Conservation (phyloP, 2,113 vertebrate species). For the Eulemur rufifrons region DNA sequence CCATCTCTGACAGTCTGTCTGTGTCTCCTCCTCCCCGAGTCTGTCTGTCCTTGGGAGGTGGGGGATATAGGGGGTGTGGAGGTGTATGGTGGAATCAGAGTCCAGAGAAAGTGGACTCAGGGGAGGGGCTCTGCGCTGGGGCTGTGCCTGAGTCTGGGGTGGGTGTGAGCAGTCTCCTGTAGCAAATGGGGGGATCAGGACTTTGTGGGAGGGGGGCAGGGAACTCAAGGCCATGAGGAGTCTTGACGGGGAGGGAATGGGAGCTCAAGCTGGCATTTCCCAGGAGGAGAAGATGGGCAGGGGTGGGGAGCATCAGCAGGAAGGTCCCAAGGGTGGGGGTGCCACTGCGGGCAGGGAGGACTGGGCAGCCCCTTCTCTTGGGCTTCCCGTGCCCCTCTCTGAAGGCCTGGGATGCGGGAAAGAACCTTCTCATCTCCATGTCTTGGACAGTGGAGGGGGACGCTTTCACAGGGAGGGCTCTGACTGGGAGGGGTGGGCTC, state of each 20-base stretch:
- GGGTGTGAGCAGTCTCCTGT: not conserved
- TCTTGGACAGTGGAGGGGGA: not conserved
- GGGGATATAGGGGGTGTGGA: not conserved
- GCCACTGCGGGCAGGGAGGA: not conserved
- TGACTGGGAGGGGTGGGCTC: not conserved
- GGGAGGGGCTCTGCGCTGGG: not conserved
- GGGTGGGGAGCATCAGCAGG: not conserved
- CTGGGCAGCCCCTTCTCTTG: not conserved
- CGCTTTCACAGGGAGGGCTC: not conserved
- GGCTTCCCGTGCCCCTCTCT: not conserved
- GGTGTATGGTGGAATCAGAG: not conserved
- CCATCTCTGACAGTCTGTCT: not conserved
- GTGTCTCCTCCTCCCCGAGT: not conserved
- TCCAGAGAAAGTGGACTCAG: not conserved
- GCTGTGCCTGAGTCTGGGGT: not conserved
- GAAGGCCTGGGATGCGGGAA: not conserved
- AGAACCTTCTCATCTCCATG: not conserved
- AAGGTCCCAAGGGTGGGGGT: not conserved
- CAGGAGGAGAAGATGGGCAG: not conserved
- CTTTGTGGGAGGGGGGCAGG: not conserved
- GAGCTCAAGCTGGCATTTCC: not conserved
- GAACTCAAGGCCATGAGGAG: not conserved
- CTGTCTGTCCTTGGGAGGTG: conserved; percentile 26
- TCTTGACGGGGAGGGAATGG: not conserved
- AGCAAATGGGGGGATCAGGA: not conserved